Evolutionary conservation across 2,797 vertebrate species (phyloP), one percentile per base, ranked within the genome.

Genomic region (Varecia variegata): DNA sequence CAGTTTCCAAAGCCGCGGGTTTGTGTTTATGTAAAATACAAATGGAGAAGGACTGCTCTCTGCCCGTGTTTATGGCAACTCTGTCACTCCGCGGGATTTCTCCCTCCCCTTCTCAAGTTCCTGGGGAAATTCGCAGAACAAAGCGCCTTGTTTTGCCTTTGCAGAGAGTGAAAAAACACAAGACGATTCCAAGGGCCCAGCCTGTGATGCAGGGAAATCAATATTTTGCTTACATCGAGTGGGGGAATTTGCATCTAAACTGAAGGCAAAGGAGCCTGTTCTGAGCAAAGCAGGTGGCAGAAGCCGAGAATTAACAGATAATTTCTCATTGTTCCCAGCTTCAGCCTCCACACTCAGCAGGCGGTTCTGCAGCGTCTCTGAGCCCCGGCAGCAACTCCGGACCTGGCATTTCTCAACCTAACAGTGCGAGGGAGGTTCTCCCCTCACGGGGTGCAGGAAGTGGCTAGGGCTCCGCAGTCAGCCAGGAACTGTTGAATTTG

Each of bases 121-220:
- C 97, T 79, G 45, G 52, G 88, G 97, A 98, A 96, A 97, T 88
- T 90, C 52, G 35, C 91, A 97, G 94, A 98, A 98, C 98, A 98
- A 98, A 98, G 97, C 95, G 74, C 97, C 90, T 93, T 93, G 91
- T 93, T 95, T 97, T 98, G 97, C 93, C 97, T 47, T 97, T 98
- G 95, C 91, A 95, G 90, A 93, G 94, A 97, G 97, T 97, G 91
- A 95, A 97, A 97, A 97, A 96, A 32, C 96, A 91, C 54, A 71
- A 74, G 73, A 79, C 47, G 2, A 9, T 88, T 97, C 96, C 94
- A 83, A 89, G 81, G 96, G 23, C 91, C 95, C 92, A 90, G 97
- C 94, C 3, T 0, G 76, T 95, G 97, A 98, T 96, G 94, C 94
- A 96, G 93, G 77, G 95, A 97, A 97, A 98, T 97, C 5, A 56